Conservation (phyloP, 2,888 invertebrate species). For the Salticus scenicus region DNA sequence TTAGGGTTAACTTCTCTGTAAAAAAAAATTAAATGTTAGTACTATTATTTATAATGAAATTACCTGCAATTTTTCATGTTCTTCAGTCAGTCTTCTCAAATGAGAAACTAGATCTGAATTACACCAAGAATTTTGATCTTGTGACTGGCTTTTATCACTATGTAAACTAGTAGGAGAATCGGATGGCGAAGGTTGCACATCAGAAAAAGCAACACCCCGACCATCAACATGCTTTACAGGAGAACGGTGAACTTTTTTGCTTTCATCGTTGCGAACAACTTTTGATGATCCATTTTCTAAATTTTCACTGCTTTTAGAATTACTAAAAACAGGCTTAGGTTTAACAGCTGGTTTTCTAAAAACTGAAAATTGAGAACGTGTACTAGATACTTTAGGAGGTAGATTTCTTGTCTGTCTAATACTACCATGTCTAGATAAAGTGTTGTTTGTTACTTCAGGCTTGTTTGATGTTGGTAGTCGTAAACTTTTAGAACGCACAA, state of each 20-base stretch:
- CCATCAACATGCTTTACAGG: slow-evolving; percentile 40
- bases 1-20: too few relatives aligned
- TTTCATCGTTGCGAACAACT: slow-evolving; percentile 8
- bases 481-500: slow-evolving; percentile 65
- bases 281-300: slow-evolving; percentile 35
- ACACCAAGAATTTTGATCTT: slow-evolving; percentile 56
- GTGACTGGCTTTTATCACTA: slow-evolving; percentile 63
- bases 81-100: slow-evolving; percentile 69
- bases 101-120: slow-evolving; percentile 57
- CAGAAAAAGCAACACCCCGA: slow-evolving; percentile 14
- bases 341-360: slow-evolving; percentile 54
- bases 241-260: slow-evolving; percentile 24
- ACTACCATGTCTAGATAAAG: slow-evolving; percentile 59
- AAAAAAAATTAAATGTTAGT: too few relatives aligned
- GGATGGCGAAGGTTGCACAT: slow-evolving; percentile 45
- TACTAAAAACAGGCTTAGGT: slow-evolving; percentile 50
- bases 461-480: slow-evolving; percentile 52
- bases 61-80: slow-evolving; percentile 71
- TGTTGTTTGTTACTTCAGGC: slow-evolving; percentile 27
- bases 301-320: slow-evolving; percentile 56
- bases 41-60: too few relatives aligned
- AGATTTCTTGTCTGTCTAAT: slow-evolving; percentile 42
- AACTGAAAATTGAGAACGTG: slow-evolving; percentile 33
- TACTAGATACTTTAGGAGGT: background rate
- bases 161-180: slow-evolving; percentile 63